Evolutionary conservation across 1,140 invertebrate genomes (phyloP), one percentile per base, ranked within the genome.

Genomic region (Cephus cinctus): DNA sequence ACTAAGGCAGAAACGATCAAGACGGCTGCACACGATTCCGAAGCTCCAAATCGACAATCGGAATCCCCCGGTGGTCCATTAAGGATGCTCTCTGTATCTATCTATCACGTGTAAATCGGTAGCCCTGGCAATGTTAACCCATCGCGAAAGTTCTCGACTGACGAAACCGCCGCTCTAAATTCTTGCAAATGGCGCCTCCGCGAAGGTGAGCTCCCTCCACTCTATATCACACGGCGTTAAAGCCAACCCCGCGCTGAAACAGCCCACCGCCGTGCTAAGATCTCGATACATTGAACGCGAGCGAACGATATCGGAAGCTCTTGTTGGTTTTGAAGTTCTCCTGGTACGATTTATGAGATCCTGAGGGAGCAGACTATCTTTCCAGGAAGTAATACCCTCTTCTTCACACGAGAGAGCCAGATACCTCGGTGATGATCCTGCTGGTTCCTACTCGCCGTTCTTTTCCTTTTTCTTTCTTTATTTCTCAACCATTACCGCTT

Each of bases 261-360:
- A 30, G 14, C 20, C 12, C 39, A 12, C 14, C 15, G 3, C 5
- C 27, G 20, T 5, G 31, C 21, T 38, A 32, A 43, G 35, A 50
- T 41, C 31, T 30, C 32, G 39, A 0, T 39, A 40, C 34, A 32
- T 50, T 23, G 31, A 19, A 19, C 27, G 9, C n/a, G n/a, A n/a
- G 27, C 9, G 25, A 4, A 11, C 9, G 34, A 12, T 25, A 19
- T 47, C n/a, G n/a, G 23, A 8, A 38, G 19, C 16, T 21, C 22
- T 15, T 32, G 48, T 47, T 41, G 32, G 49, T 42, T 36, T 50
- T 47, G 45, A 52, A 52, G 42, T 52, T 58, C 46, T 53, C 34
- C 47, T 47, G 46, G 52, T 22, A 45, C 34, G 47, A 58, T 55
- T 58, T 55, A 58, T 55, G 56, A 52, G 56, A 58, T 58, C 52